Conservation (phyloP, 2,888 invertebrate genomes). For the Stenurella melanura region DNA sequence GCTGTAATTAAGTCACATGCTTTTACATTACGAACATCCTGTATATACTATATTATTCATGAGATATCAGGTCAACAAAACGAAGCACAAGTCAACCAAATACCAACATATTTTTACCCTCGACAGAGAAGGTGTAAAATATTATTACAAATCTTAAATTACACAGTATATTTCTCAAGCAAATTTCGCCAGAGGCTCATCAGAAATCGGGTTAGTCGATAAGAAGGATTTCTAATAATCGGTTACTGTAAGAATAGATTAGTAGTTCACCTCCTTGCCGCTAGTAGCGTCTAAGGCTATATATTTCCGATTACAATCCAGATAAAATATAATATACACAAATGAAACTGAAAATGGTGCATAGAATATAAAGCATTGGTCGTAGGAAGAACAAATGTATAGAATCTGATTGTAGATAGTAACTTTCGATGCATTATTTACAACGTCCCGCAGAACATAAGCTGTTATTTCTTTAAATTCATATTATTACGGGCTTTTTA, state of each 20-base stretch:
- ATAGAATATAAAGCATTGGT: constrained; percentile 44
- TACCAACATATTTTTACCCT: background rate
- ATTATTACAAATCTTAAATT: constrained; percentile 61
- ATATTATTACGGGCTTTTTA: constrained; percentile 46
- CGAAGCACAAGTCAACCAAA: background rate
- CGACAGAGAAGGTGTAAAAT: constrained; percentile 58
- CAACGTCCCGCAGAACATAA: constrained; percentile 27
- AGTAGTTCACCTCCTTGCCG: constrained; percentile 66
- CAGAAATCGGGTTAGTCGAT: constrained; percentile 68
- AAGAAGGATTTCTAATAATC: constrained; percentile 68
- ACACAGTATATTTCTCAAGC: constrained; percentile 57
- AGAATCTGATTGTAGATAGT: constrained; percentile 48
- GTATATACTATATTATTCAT: no score
- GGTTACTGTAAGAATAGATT: constrained; percentile 65
- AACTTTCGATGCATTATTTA: constrained; percentile 45
- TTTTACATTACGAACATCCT: no score
- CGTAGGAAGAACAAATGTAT: constrained; percentile 46
- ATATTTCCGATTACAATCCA: constrained; percentile 47
- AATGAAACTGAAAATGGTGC: constrained; percentile 62
- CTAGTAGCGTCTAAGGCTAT: constrained; percentile 57
- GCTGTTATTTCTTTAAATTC: constrained; percentile 50
- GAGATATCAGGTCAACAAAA: background rate
- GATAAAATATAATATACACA: constrained; percentile 59
- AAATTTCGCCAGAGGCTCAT: constrained; percentile 55
- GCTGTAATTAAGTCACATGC: no score